A percentile compares a stretch with the other conserved stretches of the same genome.
These are phyloP conservation scores for Poeciliopsis presidionis DNA, from an alignment of 2,797 vertebrate genomes.

Conservation along the genomic window DNA sequence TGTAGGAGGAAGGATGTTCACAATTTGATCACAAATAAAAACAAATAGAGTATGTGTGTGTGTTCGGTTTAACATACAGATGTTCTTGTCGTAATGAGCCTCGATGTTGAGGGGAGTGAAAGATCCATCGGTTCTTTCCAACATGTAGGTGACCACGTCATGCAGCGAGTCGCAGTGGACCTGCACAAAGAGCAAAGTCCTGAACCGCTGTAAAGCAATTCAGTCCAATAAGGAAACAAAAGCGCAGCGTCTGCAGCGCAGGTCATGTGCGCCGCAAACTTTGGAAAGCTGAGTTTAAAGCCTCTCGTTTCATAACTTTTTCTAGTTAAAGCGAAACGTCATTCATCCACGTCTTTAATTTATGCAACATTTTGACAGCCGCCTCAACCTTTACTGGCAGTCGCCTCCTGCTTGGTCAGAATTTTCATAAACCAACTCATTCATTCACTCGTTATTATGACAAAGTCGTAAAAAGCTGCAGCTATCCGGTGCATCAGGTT, in stretches of 20 bases:
- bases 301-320: neutral
- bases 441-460: neutral
- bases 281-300: neutral
- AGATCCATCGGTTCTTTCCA: conserved; percentile 68
- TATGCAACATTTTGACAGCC: neutral
- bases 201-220: neutral
- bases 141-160: conserved; percentile 77
- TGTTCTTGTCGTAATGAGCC: conserved; percentile 76
- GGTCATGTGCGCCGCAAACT: neutral
- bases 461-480: conserved; percentile 1
- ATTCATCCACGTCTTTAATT: neutral
- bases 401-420: neutral
- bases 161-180: conserved; percentile 77
- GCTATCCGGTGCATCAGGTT: neutral
- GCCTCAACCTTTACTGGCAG: neutral
- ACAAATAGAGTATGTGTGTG: neutral
- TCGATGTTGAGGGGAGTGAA: conserved; percentile 78
- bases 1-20: conserved; percentile 40
- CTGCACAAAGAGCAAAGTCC: conserved; percentile 53
- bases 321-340: neutral
- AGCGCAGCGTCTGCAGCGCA: neutral
- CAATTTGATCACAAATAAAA: neutral
- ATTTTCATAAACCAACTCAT: neutral
- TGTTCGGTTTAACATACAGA: conserved; percentile 75
- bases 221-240: neutral